phyloP scores from a whole-genome alignment of 2,888 invertebrate species.

The Brachypalpus laphriformis region DNA sequence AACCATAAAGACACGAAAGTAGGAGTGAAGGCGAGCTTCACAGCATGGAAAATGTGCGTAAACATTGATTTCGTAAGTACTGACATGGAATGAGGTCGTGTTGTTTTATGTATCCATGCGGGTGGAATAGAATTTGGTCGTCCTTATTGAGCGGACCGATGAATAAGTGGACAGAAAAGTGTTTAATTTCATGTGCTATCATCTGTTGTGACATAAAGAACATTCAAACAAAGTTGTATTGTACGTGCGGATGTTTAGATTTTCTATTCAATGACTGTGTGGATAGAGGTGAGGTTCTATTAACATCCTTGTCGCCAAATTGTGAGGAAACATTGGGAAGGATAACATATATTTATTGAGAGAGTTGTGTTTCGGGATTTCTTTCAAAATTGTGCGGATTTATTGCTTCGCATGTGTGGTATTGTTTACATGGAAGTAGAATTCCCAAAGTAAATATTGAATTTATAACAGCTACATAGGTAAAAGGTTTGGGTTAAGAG shows the following conservation, averaged over 20 bases:
- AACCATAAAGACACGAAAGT: background rate
- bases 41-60: background rate
- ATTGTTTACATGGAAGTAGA: background rate
- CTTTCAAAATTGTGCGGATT: background rate
- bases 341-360: background rate
- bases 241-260: background rate
- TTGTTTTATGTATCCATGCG: background rate
- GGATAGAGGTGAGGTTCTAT: background rate
- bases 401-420: background rate
- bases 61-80: conserved; percentile 1
- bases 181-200: background rate
- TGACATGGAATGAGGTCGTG: background rate
- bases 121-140: background rate
- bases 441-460: background rate
- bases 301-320: background rate
- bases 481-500: background rate
- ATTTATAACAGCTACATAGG: background rate
- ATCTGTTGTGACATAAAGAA: background rate
- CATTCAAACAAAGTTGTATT: background rate
- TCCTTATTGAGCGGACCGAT: background rate
- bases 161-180: background rate
- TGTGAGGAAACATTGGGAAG: background rate
- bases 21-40: background rate
- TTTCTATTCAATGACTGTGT: background rate
- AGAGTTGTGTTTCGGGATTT: background rate